Evolutionary conservation across 1,140 invertebrate species (phyloP).

Genomic region (Pectinophora gossypiella): DNA sequence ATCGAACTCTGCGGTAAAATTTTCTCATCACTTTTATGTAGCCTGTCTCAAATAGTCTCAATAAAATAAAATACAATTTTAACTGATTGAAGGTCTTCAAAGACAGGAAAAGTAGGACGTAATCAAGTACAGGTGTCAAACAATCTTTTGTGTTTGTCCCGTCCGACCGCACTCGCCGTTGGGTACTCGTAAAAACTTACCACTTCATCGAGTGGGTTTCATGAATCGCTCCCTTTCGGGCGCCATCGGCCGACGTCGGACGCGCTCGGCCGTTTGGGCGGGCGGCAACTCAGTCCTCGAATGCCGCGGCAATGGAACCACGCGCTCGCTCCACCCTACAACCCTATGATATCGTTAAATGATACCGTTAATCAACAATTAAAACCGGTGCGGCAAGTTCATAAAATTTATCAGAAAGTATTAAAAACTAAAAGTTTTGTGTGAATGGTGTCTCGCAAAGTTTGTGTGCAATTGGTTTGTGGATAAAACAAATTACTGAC

Average conservation of each 20-base stretch:
- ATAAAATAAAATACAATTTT: no score
- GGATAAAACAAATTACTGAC: conserved; percentile 43
- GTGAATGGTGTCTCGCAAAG: conserved; percentile 23
- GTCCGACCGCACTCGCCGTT: conserved; percentile 36
- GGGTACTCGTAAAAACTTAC: conserved; percentile 67
- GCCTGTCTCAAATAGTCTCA: no score
- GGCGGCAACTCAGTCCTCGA: conserved; percentile 52
- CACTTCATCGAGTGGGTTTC: conserved; percentile 69
- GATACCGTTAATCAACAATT: neutral
- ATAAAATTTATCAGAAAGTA: neutral
- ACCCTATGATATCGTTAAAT: neutral
- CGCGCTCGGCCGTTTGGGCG: conserved; percentile 31
- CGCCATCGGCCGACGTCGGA: conserved; percentile 29
- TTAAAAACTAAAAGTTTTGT: conserved; percentile 13
- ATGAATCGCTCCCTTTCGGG: conserved; percentile 38
- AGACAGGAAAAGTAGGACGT: conserved; percentile 15
- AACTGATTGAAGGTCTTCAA: neutral
- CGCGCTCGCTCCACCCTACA: conserved; percentile 15
- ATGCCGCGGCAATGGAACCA: conserved; percentile 23
- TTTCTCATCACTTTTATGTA: no score
- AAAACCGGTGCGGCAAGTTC: neutral
- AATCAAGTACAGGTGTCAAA: conserved; percentile 47
- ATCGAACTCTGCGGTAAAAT: no score
- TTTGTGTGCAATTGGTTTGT: conserved; percentile 46
- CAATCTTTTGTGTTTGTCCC: conserved; percentile 52